Base-by-base conservation (phyloP, 2,888 invertebrate genomes). In the Acronicta psi region DNA sequence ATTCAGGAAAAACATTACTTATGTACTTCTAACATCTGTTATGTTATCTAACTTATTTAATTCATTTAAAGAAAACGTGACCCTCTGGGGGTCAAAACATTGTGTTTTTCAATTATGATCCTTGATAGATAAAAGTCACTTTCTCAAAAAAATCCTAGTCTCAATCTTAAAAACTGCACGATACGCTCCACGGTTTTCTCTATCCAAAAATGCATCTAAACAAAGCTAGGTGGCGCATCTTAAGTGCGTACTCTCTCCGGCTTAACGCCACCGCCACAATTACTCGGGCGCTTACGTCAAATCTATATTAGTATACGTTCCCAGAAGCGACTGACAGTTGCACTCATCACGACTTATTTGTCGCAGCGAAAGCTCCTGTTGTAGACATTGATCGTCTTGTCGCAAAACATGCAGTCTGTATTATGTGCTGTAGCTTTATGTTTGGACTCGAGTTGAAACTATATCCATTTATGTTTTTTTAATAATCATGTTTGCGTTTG, bases 141-240 rank as follows among this genome's bases (percentile, higher is more conserved):
- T 23, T 23, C 7, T 23, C 5, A 23, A 23, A 1, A 6, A 7
- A 23, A 23, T 23, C 23, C 4, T 9, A 25, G 25, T 25, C 9
- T 25, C 9, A 25, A 25, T 29, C 29, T 2, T 11, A 29, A 29
- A 11, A 29, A 17, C 13, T 29, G 29, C 13, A 11, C 20, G 11
- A 40, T 5, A 66, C 46, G 68, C 84, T 89, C 87, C 47, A 85
- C 14, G 29, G 31, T 29, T 45, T 66, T 40, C 73, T 25, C 59
- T 87, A 80, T 87, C 59, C 83, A 70, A 71, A 84, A 88, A 77
- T 86, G 85, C 87, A 87, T 86, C 85, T 86, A 87, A 83, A 86
- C 87, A 87, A 87, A 87, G 86, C 80, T 85, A 83, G 80, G 82
- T 79, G 82, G 80, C 81, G 84, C 84, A 83, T 86, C 80, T 77